Evolutionary conservation across 2,888 invertebrate genomes (phyloP).

Genomic region (Lordiphosa fenestrarum): DNA sequence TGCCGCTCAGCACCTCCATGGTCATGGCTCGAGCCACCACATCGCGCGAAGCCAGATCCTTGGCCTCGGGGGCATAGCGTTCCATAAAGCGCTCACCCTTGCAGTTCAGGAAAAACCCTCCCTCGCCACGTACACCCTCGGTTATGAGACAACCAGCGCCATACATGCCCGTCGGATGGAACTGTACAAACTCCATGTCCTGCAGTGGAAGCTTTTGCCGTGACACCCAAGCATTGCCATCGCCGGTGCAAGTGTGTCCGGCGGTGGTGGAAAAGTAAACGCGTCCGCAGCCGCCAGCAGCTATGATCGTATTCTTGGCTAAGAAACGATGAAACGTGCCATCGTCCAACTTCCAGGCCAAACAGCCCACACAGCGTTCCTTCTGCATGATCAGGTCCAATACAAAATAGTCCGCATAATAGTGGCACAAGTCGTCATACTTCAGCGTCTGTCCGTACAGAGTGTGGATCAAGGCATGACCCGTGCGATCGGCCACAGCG

Average conservation of each 20-base stretch:
- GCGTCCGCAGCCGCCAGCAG: constrained; percentile 93
- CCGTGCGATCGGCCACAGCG: constrained; percentile 96
- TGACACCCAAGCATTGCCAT: constrained; percentile 97
- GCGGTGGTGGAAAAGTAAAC: constrained; percentile 99
- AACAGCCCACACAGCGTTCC: constrained; percentile 93
- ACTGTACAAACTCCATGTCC: constrained; percentile 99
- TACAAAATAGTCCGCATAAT: constrained; percentile 98
- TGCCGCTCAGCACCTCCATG: constrained; percentile 96
- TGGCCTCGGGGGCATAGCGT: constrained; percentile 97
- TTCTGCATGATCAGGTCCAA: constrained; percentile 97
- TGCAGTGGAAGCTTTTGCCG: constrained; percentile 95
- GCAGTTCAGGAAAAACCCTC: constrained; percentile 97
- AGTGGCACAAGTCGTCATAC: constrained; percentile 96
- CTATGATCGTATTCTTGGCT: constrained; percentile 85
- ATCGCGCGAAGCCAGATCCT: constrained; percentile 98
- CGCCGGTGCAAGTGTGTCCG: constrained; percentile 98
- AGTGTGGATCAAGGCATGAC: constrained; percentile 98
- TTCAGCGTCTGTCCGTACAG: constrained; percentile 97
- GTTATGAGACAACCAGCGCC: constrained; percentile 99
- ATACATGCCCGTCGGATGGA: constrained; percentile 99
- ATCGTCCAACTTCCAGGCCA: constrained; percentile 96
- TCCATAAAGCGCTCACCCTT: constrained; percentile 99
- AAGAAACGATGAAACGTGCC: constrained; percentile 93
- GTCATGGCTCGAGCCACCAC: constrained; percentile 99
- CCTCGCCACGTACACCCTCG: constrained; percentile 97